Percentiles rank a stretch among this genome's conserved stretches.
Conservation (phyloP, 1,140 invertebrate species). For the Nilaparvata lugens region DNA sequence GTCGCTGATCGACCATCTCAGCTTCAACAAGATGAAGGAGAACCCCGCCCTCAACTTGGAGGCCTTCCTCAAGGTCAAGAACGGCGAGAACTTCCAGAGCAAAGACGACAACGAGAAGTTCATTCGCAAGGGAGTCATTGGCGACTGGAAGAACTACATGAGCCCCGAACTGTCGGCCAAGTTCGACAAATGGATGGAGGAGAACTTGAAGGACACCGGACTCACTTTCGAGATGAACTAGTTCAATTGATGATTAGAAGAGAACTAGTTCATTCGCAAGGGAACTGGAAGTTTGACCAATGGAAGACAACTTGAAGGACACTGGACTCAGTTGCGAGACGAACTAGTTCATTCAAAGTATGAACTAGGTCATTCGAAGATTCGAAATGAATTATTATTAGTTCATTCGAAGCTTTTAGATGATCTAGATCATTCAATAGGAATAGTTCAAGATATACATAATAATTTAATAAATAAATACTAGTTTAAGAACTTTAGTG, state of each 20-base stretch:
- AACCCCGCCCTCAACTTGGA: constrained; percentile 58
- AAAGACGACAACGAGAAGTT: constrained; percentile 48
- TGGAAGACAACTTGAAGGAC: constrained; percentile 49
- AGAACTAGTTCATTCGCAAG: constrained; percentile 70
- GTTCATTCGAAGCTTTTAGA: too few species aligned
- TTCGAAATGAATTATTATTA: too few species aligned
- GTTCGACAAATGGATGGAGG: constrained; percentile 64
- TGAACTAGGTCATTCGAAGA: constrained; percentile 68
- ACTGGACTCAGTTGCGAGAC: constrained; percentile 50
- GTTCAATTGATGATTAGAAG: too few species aligned
- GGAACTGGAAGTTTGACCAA: constrained; percentile 75
- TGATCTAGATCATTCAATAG: too few species aligned
- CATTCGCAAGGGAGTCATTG: constrained; percentile 64
- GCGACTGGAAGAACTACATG: constrained; percentile 79
- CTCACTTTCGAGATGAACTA: constrained; percentile 43
- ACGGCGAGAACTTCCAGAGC: constrained; percentile 37
- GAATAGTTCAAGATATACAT: too few species aligned
- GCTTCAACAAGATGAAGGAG: constrained; percentile 48
- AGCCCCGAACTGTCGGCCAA: constrained; percentile 50
- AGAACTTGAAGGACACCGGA: constrained; percentile 52
- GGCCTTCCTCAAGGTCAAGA: constrained; percentile 44
- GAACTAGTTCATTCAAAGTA: too few species aligned
- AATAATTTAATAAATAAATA: too few species aligned
- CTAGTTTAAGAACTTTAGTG: too few species aligned
- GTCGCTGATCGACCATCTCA: constrained; percentile 47